phyloP scores from a whole-genome alignment of 1,140 invertebrate species.

The Heliconius nattereri region DNA sequence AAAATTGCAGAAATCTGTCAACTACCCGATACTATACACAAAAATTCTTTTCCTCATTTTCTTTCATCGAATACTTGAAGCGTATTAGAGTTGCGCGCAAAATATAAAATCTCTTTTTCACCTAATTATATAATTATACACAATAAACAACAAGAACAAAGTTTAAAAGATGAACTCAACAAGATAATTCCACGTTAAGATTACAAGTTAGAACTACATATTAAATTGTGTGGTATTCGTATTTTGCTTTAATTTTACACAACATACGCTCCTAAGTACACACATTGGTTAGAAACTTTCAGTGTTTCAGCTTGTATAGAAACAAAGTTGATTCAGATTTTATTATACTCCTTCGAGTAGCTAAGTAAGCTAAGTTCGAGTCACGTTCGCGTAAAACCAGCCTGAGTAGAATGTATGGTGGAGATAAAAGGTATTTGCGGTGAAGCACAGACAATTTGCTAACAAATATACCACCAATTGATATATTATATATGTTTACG shows the following conservation, averaged over 20 bases:
- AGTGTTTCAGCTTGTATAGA: neutral
- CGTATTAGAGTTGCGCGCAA: too few relatives aligned
- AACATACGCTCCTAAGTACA: conserved; percentile 3
- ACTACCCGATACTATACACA: too few relatives aligned
- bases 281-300: conserved; percentile 1
- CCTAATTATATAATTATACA: conserved; percentile 5
- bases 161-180: neutral
- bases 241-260: conserved; percentile 21
- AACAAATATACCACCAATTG: neutral
- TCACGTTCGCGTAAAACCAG: conserved; percentile 39
- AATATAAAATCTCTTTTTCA: neutral
- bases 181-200: conserved; percentile 4
- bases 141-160: conserved; percentile 10
- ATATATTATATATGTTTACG: neutral
- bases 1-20: too few relatives aligned
- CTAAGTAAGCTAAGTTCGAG: conserved; percentile 37
- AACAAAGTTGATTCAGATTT: conserved; percentile 33
- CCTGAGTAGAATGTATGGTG: conserved; percentile 36
- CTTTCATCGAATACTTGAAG: too few relatives aligned
- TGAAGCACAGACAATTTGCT: conserved; percentile 25
- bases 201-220: conserved; percentile 17
- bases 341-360: conserved; percentile 39
- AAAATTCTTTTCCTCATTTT: too few relatives aligned
- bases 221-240: neutral
- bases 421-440: conserved; percentile 33